Percentiles rank a stretch among this genome's conserved stretches.
These are phyloP conservation scores for Datnioides undecimradiatus DNA, from an alignment of 2,113 vertebrate species.

Conservation along the genomic window DNA sequence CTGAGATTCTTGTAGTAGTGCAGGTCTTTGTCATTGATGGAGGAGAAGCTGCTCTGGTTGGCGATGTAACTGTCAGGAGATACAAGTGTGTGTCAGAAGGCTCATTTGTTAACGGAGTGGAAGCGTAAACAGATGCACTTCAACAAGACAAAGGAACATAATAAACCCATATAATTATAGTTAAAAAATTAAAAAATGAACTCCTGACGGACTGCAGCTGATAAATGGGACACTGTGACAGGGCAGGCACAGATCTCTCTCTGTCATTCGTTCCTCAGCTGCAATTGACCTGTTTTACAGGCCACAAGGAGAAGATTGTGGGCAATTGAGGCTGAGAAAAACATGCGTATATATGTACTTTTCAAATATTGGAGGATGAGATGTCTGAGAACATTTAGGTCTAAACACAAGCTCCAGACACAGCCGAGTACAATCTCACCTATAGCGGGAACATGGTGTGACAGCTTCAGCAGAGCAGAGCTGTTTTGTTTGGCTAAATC, in stretches of 20 bases:
- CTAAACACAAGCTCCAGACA: constrained; percentile 14
- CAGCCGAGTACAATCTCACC: neutral
- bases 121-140: constrained; percentile 42
- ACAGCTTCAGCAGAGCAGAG: constrained; percentile 14
- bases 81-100: constrained; percentile 60
- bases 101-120: constrained; percentile 57
- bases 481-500: constrained; percentile 23
- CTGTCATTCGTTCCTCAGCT: constrained; percentile 22
- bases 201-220: neutral
- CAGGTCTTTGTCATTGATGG: constrained; percentile 95
- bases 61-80: constrained; percentile 91
- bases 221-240: constrained; percentile 9
- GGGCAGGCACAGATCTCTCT: neutral
- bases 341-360: neutral
- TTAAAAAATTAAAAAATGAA: constrained; percentile 23
- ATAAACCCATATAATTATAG: constrained; percentile 27
- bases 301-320: constrained; percentile 39
- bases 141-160: constrained; percentile 33
- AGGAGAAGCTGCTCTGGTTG: constrained; percentile 92
- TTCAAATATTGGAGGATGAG: constrained; percentile 25
- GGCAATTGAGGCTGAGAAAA: constrained; percentile 24
- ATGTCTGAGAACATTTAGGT: constrained; percentile 28
- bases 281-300: constrained; percentile 30
- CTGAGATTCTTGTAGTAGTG: constrained; percentile 92
- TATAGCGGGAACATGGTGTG: neutral